Evolutionary conservation across 1,140 invertebrate species (phyloP).

Genomic region (Drosophila lacteicornis): DNA sequence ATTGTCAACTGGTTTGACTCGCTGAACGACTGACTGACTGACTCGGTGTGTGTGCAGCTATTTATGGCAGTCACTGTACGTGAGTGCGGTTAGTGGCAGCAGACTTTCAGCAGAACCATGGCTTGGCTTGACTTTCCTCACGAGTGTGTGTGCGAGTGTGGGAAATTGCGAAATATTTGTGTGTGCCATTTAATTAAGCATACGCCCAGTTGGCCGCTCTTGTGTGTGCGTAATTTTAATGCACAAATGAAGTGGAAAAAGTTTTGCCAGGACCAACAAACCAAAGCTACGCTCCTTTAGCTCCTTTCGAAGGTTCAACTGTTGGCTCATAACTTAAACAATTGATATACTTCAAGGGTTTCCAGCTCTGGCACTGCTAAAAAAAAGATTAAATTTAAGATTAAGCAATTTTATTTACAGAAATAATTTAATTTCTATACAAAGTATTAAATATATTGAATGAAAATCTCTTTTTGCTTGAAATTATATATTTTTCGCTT

Average conservation of each 20-base stretch:
- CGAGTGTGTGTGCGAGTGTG: slow-evolving; percentile 3
- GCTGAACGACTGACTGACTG: neutral
- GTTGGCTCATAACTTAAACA: slow-evolving; percentile 60
- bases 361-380: neutral
- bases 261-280: slow-evolving; percentile 41
- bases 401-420: no score
- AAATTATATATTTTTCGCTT: neutral
- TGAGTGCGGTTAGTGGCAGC: slow-evolving; percentile 64
- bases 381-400: neutral
- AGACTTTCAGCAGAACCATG: slow-evolving; percentile 30
- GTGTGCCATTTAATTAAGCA: slow-evolving; percentile 62
- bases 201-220: slow-evolving; percentile 27
- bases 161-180: slow-evolving; percentile 20
- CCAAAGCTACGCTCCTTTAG: neutral
- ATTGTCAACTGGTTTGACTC: slow-evolving; percentile 48
- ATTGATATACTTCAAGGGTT: slow-evolving; percentile 60
- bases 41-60: slow-evolving; percentile 23
- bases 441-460: neutral
- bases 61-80: slow-evolving; percentile 53
- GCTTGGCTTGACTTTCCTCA: slow-evolving; percentile 19
- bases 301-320: neutral
- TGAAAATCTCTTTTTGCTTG: accelerated
- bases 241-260: slow-evolving; percentile 71
- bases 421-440: no score
- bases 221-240: slow-evolving; percentile 46